These are phyloP conservation scores for Meloidogyne floridensis DNA, from an alignment of 1,140 invertebrate species.

Conservation along the genomic window DNA sequence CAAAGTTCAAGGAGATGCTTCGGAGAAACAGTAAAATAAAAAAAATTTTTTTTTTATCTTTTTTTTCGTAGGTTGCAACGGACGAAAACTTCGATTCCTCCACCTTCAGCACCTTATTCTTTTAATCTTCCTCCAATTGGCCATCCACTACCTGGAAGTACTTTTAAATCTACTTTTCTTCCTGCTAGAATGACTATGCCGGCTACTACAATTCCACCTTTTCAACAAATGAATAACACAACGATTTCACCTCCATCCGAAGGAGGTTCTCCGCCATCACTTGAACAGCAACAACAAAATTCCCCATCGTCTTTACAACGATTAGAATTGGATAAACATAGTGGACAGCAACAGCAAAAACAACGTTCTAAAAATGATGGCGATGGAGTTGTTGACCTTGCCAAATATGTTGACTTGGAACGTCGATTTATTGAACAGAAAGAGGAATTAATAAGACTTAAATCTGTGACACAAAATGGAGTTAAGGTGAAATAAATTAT, in stretches of 20 bases:
- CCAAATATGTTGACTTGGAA: constrained; percentile 15
- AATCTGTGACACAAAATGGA: constrained; percentile 1
- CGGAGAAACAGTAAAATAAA: background rate
- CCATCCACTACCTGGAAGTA: background rate
- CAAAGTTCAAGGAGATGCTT: background rate
- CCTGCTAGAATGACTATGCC: background rate
- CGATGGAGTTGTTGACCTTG: constrained; percentile 14
- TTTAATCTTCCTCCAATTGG: background rate
- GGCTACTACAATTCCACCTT: background rate
- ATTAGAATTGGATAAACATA: background rate
- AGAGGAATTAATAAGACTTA: constrained; percentile 13
- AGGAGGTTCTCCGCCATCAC: background rate
- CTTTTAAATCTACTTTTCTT: background rate
- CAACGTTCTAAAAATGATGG: background rate
- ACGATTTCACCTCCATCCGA: background rate
- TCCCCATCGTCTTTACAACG: background rate
- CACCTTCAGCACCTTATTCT: background rate
- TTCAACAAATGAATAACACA: background rate
- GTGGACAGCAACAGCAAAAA: background rate
- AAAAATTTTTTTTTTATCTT: background rate
- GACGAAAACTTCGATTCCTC: background rate
- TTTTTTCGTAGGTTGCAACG: background rate
- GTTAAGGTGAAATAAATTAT: background rate
- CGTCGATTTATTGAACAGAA: constrained; percentile 17
- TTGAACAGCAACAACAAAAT: background rate